Base-by-base conservation (phyloP, 2,113 vertebrate genomes). In the Origma solitaria region DNA sequence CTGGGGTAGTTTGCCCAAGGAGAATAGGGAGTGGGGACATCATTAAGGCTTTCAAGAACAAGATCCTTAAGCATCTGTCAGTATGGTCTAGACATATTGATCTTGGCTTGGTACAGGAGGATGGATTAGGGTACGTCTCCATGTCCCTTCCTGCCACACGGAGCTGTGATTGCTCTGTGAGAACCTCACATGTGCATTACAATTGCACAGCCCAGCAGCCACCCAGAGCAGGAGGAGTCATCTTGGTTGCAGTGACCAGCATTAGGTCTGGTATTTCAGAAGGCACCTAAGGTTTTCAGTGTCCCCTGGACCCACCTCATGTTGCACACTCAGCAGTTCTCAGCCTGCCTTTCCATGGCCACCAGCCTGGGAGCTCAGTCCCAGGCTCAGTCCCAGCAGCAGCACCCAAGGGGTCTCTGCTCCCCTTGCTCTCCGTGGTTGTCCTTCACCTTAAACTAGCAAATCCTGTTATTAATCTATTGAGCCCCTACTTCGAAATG, bases 211-310 rank as follows among this genome's bases (percentile, higher is more conserved):
- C 30, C 30, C 78, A 47, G 85, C 27, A 65, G 45, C 30, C 31
- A 10, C 45, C 30, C 50, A n/a, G 27, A 44, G 73, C 87, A 65
- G 10, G 1, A 14, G 24, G 33, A 44, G 9, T 7, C 21, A 6
- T 30, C 77, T 7, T 11, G 21, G 10, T 0, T 54, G 65, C 11
- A 0, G 37, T n/a, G 53, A 42, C 31, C 11, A 2, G 25, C 15
- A 18, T 31, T 1, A 11, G 40, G 31, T 44, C 70, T 78, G 65
- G 11, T 27, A 5, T 33, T 71, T 71, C 61, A 68, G 78, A 54
- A 44, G n/a, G 15, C 23, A 10, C 31, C 17, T 18, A 1, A 66
- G 33, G 60, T 35, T 40, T n/a, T 49, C 62, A 37, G n/a, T 15
- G 62, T 72, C 62, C 56, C 70, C 85, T 58, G 75, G 15, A 33